Percentiles rank a stretch among this genome's conserved stretches.
Conservation (phyloP, 2,888 invertebrate species). For the Yponomeuta plumbellus region DNA sequence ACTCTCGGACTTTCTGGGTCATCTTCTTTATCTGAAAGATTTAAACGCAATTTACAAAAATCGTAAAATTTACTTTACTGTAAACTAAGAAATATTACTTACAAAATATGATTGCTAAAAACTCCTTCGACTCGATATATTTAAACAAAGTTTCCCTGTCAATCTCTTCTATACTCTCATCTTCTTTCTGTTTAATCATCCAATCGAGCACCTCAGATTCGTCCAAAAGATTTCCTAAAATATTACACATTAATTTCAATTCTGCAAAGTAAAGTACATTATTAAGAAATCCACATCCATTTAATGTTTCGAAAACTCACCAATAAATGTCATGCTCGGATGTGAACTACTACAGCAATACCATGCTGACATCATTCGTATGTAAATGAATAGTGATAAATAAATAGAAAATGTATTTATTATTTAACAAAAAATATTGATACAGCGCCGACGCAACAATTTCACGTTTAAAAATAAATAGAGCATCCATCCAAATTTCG, state of each 20-base stretch:
- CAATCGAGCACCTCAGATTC: conserved; percentile 91
- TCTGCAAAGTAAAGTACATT: conserved; percentile 27
- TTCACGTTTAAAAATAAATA: conserved; percentile 63
- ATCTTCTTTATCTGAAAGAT: conserved; percentile 84
- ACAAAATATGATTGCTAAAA: conserved; percentile 95
- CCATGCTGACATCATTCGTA: conserved; percentile 75
- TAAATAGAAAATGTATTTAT: conserved; percentile 71
- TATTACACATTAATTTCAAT: conserved; percentile 43
- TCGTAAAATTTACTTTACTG: conserved; percentile 3
- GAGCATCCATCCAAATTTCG: conserved; percentile 70
- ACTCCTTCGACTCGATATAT: conserved; percentile 92
- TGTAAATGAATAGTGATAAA: conserved; percentile 62
- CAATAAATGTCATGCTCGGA: conserved; percentile 70
- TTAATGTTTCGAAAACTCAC: conserved; percentile 66
- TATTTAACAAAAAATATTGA: conserved; percentile 63
- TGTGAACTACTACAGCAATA: conserved; percentile 65
- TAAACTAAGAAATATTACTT: conserved; percentile 65
- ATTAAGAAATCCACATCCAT: conserved; percentile 74
- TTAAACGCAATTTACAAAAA: neutral
- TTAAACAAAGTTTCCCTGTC: conserved; percentile 87
- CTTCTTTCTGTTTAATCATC: conserved; percentile 94
- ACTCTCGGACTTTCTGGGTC: conserved; percentile 87
- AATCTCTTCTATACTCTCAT: conserved; percentile 93
- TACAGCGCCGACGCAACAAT: conserved; percentile 68
- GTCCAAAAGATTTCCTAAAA: conserved; percentile 78